Evolutionary conservation across 2,888 invertebrate species (phyloP).

Genomic region (Protonemura montana): DNA sequence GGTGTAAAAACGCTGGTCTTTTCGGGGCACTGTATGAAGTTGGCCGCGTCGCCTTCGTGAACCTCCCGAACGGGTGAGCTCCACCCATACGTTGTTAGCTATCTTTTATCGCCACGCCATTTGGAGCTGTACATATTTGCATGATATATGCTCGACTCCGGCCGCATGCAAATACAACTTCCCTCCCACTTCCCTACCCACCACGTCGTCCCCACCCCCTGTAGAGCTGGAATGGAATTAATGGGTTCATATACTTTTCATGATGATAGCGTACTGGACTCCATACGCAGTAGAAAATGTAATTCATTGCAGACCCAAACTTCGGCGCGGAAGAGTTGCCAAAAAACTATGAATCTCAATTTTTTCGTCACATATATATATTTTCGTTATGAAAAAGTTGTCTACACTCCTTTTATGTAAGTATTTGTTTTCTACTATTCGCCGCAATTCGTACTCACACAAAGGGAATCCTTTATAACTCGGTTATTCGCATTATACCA

Average conservation of each 20-base stretch:
- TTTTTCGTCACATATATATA: not conserved
- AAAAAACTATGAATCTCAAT: not conserved
- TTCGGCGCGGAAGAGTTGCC: not conserved
- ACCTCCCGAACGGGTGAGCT: not conserved
- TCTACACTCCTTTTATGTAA: not conserved
- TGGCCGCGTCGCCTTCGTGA: not conserved
- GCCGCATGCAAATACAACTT: slow-evolving; percentile 19
- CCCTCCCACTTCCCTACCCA: not conserved
- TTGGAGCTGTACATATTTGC: slow-evolving; percentile 22
- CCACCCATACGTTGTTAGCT: slow-evolving; percentile 29
- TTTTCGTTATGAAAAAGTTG: not conserved
- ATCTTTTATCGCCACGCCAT: slow-evolving; percentile 25
- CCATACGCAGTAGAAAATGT: not conserved
- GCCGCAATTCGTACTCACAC: not conserved
- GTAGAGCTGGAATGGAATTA: slow-evolving; percentile 18
- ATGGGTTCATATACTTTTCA: slow-evolving; percentile 38
- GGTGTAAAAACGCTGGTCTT: not conserved
- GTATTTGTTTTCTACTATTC: not conserved
- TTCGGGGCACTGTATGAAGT: not conserved
- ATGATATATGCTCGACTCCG: slow-evolving; percentile 16
- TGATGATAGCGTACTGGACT: slow-evolving; percentile 9
- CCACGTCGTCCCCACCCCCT: not conserved
- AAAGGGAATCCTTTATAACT: slow-evolving; percentile 38
- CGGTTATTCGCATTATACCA: not conserved
- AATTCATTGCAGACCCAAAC: not conserved